These are phyloP conservation scores for Drosophila truncata DNA, from an alignment of 1,140 invertebrate species.

Conservation along the genomic window DNA sequence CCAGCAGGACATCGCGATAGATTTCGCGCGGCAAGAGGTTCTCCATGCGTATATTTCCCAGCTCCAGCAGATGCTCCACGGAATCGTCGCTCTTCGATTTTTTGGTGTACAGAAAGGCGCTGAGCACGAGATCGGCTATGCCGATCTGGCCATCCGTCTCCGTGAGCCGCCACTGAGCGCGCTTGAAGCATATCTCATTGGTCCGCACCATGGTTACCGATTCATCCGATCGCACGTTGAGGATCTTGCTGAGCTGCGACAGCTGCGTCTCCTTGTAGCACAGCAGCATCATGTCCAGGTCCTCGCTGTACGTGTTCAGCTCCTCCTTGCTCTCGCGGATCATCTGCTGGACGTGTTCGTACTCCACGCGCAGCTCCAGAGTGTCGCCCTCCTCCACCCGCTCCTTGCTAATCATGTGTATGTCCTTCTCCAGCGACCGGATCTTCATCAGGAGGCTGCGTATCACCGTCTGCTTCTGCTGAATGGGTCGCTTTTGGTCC, in stretches of 20 bases:
- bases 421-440: conserved; percentile 94
- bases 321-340: conserved; percentile 96
- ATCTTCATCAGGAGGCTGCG: conserved; percentile 92
- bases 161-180: conserved; percentile 99
- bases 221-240: conserved; percentile 86
- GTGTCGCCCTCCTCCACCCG: conserved; percentile 90
- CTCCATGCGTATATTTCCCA: conserved; percentile 98
- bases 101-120: conserved; percentile 99
- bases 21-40: conserved; percentile 97
- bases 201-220: conserved; percentile 92
- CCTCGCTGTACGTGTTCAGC: conserved; percentile 94
- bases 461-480: conserved; percentile 95
- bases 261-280: conserved; percentile 95
- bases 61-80: conserved; percentile 97
- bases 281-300: conserved; percentile 95
- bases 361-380: conserved; percentile 89
- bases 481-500: conserved; percentile 96
- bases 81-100: conserved; percentile 98
- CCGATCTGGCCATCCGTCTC: conserved; percentile 99
- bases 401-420: conserved; percentile 94
- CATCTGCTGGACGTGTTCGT: conserved; percentile 89
- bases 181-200: conserved; percentile 99
- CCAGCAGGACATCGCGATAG: conserved; percentile 96
- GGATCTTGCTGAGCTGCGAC: conserved; percentile 87
- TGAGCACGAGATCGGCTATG: conserved; percentile 97